Conservation (phyloP, 1,140 invertebrate genomes). For the Artemia franciscana region DNA sequence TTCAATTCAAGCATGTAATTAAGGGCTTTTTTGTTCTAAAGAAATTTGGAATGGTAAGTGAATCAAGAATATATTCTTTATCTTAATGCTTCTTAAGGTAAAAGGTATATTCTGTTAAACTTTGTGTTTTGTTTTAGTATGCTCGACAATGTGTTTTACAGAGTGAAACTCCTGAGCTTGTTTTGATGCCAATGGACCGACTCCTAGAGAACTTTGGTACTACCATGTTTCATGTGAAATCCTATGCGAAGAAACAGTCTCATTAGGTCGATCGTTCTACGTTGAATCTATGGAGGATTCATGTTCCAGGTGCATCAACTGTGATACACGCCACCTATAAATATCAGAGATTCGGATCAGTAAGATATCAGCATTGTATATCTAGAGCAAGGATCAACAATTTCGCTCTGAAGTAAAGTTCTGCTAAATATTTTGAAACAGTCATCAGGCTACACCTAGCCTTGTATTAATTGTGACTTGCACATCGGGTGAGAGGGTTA, state of each 20-base stretch:
- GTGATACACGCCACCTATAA: slow-evolving; percentile 27
- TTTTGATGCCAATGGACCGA: slow-evolving; percentile 25
- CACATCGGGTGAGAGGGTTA: no score
- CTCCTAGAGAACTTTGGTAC: slow-evolving; percentile 22
- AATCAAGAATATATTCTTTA: no score
- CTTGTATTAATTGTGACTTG: no score
- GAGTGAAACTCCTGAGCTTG: slow-evolving; percentile 25
- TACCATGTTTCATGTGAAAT: slow-evolving; percentile 21
- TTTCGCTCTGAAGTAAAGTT: no score
- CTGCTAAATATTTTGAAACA: no score
- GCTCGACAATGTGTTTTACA: slow-evolving; percentile 24
- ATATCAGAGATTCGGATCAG: slow-evolving; percentile 28
- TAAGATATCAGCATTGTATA: slow-evolving; percentile 10
- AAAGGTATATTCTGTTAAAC: no score
- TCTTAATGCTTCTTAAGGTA: no score
- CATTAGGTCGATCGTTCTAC: neutral
- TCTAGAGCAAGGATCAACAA: neutral
- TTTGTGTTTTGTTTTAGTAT: slow-evolving; percentile 23
- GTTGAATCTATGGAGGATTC: slow-evolving; percentile 15
- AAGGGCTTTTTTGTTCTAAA: no score
- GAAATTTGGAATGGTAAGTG: no score
- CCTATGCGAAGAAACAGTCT: slow-evolving; percentile 22
- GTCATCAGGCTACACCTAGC: no score
- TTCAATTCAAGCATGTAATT: no score
- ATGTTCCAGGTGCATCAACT: slow-evolving; percentile 22